A percentile compares a stretch with the other conserved stretches of the same genome.
Evolutionary conservation across 2,888 invertebrate genomes (phyloP).

Genomic region (Tenthredo distinguenda): DNA sequence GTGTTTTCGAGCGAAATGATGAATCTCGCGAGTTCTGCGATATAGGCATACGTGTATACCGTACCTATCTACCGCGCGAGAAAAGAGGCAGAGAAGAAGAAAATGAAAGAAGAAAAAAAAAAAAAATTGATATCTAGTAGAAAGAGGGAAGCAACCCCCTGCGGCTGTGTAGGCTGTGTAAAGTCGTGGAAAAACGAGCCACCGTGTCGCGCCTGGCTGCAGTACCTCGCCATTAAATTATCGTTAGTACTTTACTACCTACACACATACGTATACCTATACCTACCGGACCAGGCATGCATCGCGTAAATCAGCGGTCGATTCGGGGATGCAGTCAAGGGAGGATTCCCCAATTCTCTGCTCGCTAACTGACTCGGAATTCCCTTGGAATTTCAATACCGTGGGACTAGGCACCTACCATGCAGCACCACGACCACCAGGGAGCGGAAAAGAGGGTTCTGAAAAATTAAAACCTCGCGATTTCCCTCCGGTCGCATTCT

Average conservation of each 20-base stretch:
- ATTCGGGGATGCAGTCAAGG: constrained; percentile 16
- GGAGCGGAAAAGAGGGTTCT: not conserved
- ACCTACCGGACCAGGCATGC: not conserved
- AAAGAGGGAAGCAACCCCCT: not conserved
- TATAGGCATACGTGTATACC: not conserved
- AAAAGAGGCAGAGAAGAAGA: not conserved
- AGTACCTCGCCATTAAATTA: constrained; percentile 38
- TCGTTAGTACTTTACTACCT: constrained; percentile 11
- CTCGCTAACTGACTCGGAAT: constrained; percentile 42
- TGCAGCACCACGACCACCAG: not conserved
- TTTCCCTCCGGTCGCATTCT: not conserved
- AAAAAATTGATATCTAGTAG: not conserved
- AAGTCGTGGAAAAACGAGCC: constrained; percentile 33
- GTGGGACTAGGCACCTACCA: not conserved
- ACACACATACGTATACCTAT: not conserved
- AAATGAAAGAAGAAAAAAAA: not conserved
- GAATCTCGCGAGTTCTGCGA: not conserved
- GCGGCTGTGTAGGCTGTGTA: not conserved
- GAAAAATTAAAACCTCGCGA: not conserved
- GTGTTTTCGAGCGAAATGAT: not conserved
- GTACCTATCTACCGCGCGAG: not conserved
- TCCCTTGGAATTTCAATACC: constrained; percentile 43
- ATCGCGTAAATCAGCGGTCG: constrained; percentile 18
- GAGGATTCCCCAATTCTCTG: constrained; percentile 21
- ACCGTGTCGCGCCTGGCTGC: not conserved